Conservation (phyloP, 1,140 invertebrate species). For the Notospermus geniculatus region DNA sequence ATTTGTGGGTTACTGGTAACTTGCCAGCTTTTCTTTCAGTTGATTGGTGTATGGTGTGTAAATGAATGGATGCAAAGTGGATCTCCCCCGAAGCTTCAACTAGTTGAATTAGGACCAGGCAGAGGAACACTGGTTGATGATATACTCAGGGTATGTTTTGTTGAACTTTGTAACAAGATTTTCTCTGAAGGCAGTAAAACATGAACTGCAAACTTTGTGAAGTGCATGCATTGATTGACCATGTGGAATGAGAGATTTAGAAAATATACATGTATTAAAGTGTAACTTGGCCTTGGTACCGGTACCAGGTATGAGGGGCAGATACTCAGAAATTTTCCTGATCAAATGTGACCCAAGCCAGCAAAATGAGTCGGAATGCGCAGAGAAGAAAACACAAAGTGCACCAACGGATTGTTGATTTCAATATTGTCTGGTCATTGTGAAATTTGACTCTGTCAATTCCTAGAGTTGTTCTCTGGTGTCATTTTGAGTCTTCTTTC, state of each 20-base stretch:
- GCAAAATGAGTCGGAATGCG: too few species aligned
- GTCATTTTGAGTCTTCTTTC: too few species aligned
- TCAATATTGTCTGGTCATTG: too few species aligned
- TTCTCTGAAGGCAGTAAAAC: neutral
- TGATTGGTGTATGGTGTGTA: slow-evolving; percentile 84
- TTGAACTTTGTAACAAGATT: neutral
- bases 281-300: too few species aligned
- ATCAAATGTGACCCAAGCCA: too few species aligned
- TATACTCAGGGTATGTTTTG: slow-evolving; percentile 70
- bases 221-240: neutral
- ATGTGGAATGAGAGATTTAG: neutral
- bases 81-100: slow-evolving; percentile 72
- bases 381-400: too few species aligned
- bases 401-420: too few species aligned
- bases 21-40: slow-evolving; percentile 58
- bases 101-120: slow-evolving; percentile 94
- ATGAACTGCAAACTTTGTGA: neutral
- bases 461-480: too few species aligned
- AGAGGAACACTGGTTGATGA: slow-evolving; percentile 84
- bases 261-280: too few species aligned
- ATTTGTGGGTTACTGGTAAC: neutral
- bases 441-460: too few species aligned
- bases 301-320: too few species aligned
- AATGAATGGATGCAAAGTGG: slow-evolving; percentile 81
- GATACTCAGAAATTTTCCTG: too few species aligned